Evolutionary conservation across 92 coral and sea anemone genomes (phyloP).

Genomic region (Porites cylindrica): DNA sequence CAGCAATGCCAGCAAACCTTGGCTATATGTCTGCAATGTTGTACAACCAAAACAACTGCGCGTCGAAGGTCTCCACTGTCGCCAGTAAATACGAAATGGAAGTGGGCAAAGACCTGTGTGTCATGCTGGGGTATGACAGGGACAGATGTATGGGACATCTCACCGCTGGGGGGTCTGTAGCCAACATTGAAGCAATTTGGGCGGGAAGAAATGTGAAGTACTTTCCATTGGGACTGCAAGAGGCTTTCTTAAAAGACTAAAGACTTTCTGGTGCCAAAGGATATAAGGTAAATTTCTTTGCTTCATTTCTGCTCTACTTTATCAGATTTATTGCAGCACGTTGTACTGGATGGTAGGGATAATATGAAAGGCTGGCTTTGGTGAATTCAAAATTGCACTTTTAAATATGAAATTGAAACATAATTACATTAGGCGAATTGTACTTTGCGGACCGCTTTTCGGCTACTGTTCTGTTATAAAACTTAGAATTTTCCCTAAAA

Average conservation of each 20-base stretch:
- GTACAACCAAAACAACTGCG: slow-evolving; percentile 90
- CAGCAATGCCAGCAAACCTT: slow-evolving; percentile 84
- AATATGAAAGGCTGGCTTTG: no score
- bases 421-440: no score
- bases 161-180: slow-evolving; percentile 80
- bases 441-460: no score
- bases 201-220: slow-evolving; percentile 89
- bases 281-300: slow-evolving; percentile 18
- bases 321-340: no score
- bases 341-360: no score
- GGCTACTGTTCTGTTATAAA: no score
- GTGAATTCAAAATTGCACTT: no score
- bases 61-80: slow-evolving; percentile 73
- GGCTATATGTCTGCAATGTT: slow-evolving; percentile 85
- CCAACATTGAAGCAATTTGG: slow-evolving; percentile 97
- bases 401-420: no score
- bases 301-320: not conserved
- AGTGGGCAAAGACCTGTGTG: slow-evolving; percentile 81
- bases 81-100: slow-evolving; percentile 82
- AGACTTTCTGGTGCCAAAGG: slow-evolving; percentile 62
- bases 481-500: no score
- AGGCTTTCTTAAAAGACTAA: slow-evolving; percentile 76
- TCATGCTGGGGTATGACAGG: slow-evolving; percentile 91
- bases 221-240: slow-evolving; percentile 79
- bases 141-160: slow-evolving; percentile 75